A percentile compares a stretch with the other conserved stretches of the same genome.
Conservation (phyloP, 2,113 vertebrate species). For the Leucopternis melanops region DNA sequence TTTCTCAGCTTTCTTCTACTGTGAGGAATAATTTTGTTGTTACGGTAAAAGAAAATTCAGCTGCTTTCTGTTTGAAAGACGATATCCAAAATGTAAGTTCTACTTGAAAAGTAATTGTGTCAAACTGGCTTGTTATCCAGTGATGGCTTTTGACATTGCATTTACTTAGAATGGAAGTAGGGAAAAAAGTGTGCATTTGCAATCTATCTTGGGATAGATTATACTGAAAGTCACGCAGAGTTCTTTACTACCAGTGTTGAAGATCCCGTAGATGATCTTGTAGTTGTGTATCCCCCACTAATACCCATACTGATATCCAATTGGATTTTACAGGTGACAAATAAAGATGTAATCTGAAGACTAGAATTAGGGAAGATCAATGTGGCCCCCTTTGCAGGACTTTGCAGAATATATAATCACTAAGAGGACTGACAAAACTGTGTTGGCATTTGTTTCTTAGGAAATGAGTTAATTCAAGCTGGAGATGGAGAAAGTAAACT, state of each 20-base stretch:
- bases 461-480: background rate
- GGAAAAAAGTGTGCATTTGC: background rate
- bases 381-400: background rate
- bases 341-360: background rate
- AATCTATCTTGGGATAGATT: background rate
- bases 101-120: background rate
- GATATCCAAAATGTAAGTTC: background rate
- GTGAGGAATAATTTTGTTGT: background rate
- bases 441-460: background rate
- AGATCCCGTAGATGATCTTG: background rate
- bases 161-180: background rate
- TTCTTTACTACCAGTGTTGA: background rate
- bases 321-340: background rate
- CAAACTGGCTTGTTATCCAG: background rate
- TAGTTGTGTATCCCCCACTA: background rate
- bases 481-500: background rate
- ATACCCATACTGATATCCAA: background rate
- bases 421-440: background rate
- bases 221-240: background rate
- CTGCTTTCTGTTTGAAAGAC: background rate
- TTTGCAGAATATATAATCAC: background rate
- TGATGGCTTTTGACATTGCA: background rate
- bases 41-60: background rate
- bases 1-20: background rate
- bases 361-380: background rate